These are phyloP conservation scores for cat (Felis catus) DNA, from an alignment of 2,113 vertebrate genomes.

Conservation along the genomic window F.catus_Fca126_mat1.0 CM031412.1:158498001-158498500, in stretches of 20 bases:
- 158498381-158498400: constrained; percentile 55
- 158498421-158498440: constrained; percentile 46
- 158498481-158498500: background rate
- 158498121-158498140: constrained; percentile 47
- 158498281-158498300: background rate
- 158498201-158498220: constrained; percentile 31
- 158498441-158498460: constrained; percentile 13
- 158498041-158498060: background rate
- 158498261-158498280: background rate
- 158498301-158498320: constrained; percentile 46
- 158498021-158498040: constrained; percentile 21
- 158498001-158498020: background rate
- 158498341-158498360: background rate
- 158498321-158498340: background rate
- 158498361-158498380: background rate
- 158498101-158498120: background rate
- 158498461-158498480: constrained; percentile 6
- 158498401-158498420: background rate
- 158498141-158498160: background rate
- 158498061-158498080: background rate
- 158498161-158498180: background rate
- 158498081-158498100: constrained; percentile 38
- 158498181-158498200: background rate
- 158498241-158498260: constrained; percentile 3
- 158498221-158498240: constrained; percentile 25